Evolutionary conservation across 2,888 invertebrate species (phyloP).

Genomic region (Rosalia funebris): DNA sequence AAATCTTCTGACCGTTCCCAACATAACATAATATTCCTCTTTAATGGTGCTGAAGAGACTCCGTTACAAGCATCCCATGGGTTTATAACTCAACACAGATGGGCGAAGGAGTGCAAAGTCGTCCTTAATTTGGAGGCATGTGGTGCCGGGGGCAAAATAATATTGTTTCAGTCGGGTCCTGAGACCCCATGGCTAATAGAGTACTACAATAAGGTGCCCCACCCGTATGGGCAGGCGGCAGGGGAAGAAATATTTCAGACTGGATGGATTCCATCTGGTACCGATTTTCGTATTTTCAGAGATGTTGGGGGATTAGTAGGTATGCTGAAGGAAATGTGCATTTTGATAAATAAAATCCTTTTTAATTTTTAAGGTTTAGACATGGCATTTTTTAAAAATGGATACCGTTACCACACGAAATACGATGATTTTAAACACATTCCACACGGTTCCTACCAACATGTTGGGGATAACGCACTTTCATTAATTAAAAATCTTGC

Average conservation of each 20-base stretch:
- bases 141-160: slow-evolving; percentile 92
- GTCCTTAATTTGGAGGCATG: slow-evolving; percentile 93
- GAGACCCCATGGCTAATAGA: slow-evolving; percentile 74
- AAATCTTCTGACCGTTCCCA: slow-evolving; percentile 62
- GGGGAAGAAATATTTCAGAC: slow-evolving; percentile 75
- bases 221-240: slow-evolving; percentile 69
- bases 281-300: slow-evolving; percentile 82
- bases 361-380: too few relatives aligned
- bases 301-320: slow-evolving; percentile 78
- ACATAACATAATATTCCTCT: slow-evolving; percentile 74
- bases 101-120: slow-evolving; percentile 78
- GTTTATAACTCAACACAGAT: slow-evolving; percentile 77
- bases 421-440: slow-evolving; percentile 68
- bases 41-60: slow-evolving; percentile 81
- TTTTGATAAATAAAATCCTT: too few relatives aligned
- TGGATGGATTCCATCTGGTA: slow-evolving; percentile 80
- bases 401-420: slow-evolving; percentile 75
- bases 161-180: slow-evolving; percentile 89
- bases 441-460: slow-evolving; percentile 71
- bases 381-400: slow-evolving; percentile 72
- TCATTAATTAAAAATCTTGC: slow-evolving; percentile 62
- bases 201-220: slow-evolving; percentile 65
- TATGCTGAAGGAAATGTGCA: too few relatives aligned
- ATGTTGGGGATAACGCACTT: slow-evolving; percentile 71
- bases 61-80: slow-evolving; percentile 72